These are phyloP conservation scores for Bradypodion pumilum DNA, from an alignment of 2,797 vertebrate species.

Conservation along the genomic window DNA sequence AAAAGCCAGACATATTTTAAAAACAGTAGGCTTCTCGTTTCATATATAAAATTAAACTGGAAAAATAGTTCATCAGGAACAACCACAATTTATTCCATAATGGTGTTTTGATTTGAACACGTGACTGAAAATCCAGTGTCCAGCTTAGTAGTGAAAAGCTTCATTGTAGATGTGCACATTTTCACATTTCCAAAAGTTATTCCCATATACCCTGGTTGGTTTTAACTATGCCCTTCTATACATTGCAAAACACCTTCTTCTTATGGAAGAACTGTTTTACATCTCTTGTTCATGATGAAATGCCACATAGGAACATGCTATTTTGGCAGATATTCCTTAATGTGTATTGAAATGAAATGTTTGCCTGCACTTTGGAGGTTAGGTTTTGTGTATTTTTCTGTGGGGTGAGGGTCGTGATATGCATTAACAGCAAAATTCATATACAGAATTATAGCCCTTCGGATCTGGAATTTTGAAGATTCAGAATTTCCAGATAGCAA, in stretches of 20 bases:
- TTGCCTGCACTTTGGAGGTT: too few species aligned
- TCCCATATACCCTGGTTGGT: neutral
- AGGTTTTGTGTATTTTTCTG: too few species aligned
- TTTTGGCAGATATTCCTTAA: neutral
- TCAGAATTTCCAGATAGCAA: too few species aligned
- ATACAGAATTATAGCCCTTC: too few species aligned
- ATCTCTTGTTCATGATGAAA: neutral
- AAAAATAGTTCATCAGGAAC: neutral
- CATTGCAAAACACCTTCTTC: neutral
- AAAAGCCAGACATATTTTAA: neutral
- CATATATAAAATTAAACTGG: neutral
- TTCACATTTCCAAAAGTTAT: neutral
- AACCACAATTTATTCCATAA: neutral
- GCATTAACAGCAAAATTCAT: too few species aligned
- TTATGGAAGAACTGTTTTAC: neutral
- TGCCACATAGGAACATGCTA: neutral
- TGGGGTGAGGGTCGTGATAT: too few species aligned
- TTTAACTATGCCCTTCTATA: neutral
- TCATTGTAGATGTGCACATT: neutral
- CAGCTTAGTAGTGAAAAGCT: neutral
- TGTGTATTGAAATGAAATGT: neutral
- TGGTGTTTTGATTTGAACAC: neutral
- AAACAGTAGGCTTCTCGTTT: neutral
- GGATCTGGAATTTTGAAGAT: too few species aligned
- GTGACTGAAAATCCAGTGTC: neutral